Percentiles rank a stretch among this genome's conserved stretches.
These are phyloP conservation scores for Anguilla obscura DNA, from an alignment of 2,797 vertebrate species.

Conservation along the genomic window DNA sequence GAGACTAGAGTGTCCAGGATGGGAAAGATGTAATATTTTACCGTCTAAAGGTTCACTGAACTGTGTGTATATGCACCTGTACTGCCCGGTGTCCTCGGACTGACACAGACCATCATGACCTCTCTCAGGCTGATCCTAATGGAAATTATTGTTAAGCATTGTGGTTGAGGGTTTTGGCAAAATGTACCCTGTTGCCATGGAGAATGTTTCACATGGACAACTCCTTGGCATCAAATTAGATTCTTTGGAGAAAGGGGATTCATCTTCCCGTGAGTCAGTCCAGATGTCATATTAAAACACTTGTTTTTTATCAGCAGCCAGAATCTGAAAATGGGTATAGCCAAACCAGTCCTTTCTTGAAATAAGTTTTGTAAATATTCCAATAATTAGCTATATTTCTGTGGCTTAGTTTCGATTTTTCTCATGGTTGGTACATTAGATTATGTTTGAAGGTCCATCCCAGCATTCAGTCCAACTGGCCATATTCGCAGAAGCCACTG, in stretches of 20 bases:
- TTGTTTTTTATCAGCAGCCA: slow-evolving; percentile 34
- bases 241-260: slow-evolving; percentile 37
- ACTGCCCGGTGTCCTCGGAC: background rate
- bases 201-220: slow-evolving; percentile 37
- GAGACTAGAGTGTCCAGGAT: background rate
- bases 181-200: slow-evolving; percentile 40
- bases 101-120: no score
- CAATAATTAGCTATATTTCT: background rate
- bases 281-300: slow-evolving; percentile 47
- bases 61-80: background rate
- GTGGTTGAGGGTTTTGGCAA: slow-evolving; percentile 29
- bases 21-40: background rate
- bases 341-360: background rate
- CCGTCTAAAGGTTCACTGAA: background rate
- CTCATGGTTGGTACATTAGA: background rate
- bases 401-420: background rate
- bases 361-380: background rate
- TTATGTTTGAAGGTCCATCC: background rate
- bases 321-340: slow-evolving; percentile 17
- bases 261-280: slow-evolving; percentile 44
- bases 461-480: background rate
- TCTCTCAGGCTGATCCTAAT: background rate
- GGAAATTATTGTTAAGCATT: background rate
- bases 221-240: slow-evolving; percentile 40
- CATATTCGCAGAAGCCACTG: background rate